Percentiles rank a stretch among this genome's conserved stretches.
phyloP scores from a whole-genome alignment of 2,888 invertebrate genomes.

The Morpho achilles region DNA sequence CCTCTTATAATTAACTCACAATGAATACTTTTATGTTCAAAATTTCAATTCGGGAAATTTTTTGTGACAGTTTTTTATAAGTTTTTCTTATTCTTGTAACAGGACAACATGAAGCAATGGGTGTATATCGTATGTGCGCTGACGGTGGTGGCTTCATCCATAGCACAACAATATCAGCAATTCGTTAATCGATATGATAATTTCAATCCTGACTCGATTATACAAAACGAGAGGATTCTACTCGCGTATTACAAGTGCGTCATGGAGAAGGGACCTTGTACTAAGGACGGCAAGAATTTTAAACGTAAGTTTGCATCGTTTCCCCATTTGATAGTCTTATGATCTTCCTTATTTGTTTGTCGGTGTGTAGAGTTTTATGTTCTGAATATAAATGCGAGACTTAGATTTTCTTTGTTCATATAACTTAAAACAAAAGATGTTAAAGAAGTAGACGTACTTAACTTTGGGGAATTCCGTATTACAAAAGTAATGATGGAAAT shows the following conservation, averaged over 20 bases:
- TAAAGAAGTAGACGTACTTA: too few species aligned
- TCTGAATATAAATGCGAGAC: background rate
- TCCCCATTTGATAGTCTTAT: background rate
- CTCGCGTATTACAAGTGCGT: constrained; percentile 72
- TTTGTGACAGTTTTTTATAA: too few species aligned
- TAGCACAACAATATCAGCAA: constrained; percentile 44
- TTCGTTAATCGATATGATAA: constrained; percentile 59
- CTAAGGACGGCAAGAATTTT: constrained; percentile 69
- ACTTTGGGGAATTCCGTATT: too few species aligned
- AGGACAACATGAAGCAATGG: constrained; percentile 53
- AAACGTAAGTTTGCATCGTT: constrained; percentile 53
- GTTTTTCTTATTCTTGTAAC: constrained; percentile 20
- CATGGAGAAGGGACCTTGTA: constrained; percentile 73
- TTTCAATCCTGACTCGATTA: constrained; percentile 66
- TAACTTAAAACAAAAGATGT: too few species aligned
- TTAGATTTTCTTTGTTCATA: too few species aligned
- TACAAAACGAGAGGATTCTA: constrained; percentile 67
- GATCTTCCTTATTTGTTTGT: too few species aligned
- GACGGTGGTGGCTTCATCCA: constrained; percentile 56
- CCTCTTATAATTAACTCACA: too few species aligned
- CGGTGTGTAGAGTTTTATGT: background rate
- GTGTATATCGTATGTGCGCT: constrained; percentile 47
- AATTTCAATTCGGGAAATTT: too few species aligned
- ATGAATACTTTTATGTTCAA: too few species aligned
- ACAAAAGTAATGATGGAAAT: too few species aligned